Percentiles rank a stretch among this genome's conserved stretches.
Evolutionary conservation across 2,888 invertebrate genomes (phyloP).

Genomic region (Sphecodes monilicornis): DNA sequence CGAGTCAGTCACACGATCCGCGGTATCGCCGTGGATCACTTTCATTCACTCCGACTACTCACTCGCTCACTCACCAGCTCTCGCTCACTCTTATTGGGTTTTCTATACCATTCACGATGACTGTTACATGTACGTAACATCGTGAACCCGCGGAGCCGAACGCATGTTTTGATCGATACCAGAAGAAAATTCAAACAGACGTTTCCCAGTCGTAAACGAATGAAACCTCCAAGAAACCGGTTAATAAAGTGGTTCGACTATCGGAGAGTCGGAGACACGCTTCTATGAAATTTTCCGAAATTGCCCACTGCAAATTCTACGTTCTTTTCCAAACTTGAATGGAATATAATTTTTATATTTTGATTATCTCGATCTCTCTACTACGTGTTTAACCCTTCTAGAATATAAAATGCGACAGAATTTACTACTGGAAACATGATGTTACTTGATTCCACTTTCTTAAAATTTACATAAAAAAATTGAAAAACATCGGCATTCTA

Average conservation of each 20-base stretch:
- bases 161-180: conserved; percentile 29
- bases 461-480: too few species aligned
- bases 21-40: conserved; percentile 63
- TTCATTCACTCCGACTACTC: conserved; percentile 64
- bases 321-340: too few species aligned
- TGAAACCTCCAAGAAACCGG: not conserved
- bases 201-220: not conserved
- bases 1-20: conserved; percentile 69
- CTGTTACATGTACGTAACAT: conserved; percentile 66
- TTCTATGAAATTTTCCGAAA: not conserved
- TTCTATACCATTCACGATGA: conserved; percentile 72
- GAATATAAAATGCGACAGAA: too few species aligned
- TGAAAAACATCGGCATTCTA: too few species aligned
- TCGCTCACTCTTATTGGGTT: conserved; percentile 67
- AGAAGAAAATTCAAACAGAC: not conserved
- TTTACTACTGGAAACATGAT: too few species aligned
- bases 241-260: not conserved
- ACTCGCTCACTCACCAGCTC: conserved; percentile 64
- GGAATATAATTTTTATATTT: too few species aligned
- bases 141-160: conserved; percentile 47
- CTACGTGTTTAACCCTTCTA: too few species aligned
- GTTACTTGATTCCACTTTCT: too few species aligned
- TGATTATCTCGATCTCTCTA: too few species aligned
- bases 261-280: not conserved
- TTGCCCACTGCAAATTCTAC: not conserved